Evolutionary conservation across 2,888 invertebrate genomes (phyloP), one percentile per base, ranked within the genome.

Genomic region (Aethes cnicana): DNA sequence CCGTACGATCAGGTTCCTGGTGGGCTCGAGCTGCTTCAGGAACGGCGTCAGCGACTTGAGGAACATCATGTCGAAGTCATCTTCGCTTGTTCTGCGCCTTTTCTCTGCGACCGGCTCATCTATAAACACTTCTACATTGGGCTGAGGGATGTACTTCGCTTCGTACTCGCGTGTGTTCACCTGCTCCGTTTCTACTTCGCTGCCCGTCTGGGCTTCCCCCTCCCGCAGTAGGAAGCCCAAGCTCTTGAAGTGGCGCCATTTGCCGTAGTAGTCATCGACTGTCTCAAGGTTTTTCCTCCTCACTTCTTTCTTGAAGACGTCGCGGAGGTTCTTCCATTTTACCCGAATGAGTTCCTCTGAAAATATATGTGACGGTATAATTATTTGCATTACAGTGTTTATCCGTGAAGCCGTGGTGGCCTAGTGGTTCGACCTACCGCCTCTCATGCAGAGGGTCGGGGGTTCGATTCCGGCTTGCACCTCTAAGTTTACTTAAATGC

Each of bases 291-390:
- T 55, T 18, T 39, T 50, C 44, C 64, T 72, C 12, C 62, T 73
- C 1, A 65, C 16, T 53, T 78, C 72, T 23, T 68, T 68, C 26
- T 64, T 71, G 54, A 71, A 81, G 2, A 71, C 42, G 47, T 80
- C 78, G 3, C 78, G 64, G 0, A 81, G 60, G 36, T 69, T 76
- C 55, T 79, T 81, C 82, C 82, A 82, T 63, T 80, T 83, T 0
- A 59, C 52, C 32, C 66, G 62, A 1, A 76, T 41, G 8, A 68
- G 35, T 2, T 65, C 58, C 41, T 71, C 81, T 81, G 75, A 39
- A 67, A 72, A 53, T 14, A 48, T 33, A 41, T 16, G 7, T 7
- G 21, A 1, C 16, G 14, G 0, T 16, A 17, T n/a, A 37, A 23
- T 11, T 37, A 9, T 5, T 17, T 2, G n/a, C n/a, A n/a, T n/a